Evolutionary conservation across 2,888 invertebrate species (phyloP).

Genomic region (Diplolepis rosae): DNA sequence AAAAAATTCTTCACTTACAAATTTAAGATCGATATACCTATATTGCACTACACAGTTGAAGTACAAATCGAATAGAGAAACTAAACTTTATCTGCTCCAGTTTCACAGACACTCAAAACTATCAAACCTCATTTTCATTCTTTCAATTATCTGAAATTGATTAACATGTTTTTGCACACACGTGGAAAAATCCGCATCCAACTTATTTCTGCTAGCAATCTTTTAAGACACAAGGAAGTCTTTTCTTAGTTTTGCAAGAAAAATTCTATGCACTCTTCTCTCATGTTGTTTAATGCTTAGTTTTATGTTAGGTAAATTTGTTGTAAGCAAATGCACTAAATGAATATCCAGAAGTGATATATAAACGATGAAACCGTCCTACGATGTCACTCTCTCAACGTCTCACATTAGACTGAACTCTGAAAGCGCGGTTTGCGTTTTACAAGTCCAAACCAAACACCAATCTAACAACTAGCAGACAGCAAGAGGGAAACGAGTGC

Average conservation of each 20-base stretch:
- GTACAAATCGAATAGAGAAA: not conserved
- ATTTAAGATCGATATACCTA: not conserved
- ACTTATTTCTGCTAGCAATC: not conserved
- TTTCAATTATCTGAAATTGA: not conserved
- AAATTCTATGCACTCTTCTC: not conserved
- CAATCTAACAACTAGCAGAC: conserved; percentile 1
- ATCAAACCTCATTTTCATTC: not conserved
- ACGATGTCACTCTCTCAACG: conserved; percentile 48
- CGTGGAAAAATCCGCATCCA: not conserved
- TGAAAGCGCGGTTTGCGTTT: conserved; percentile 7
- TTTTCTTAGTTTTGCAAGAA: not conserved
- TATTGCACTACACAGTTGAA: no score
- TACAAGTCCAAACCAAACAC: conserved; percentile 25
- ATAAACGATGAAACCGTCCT: conserved; percentile 16
- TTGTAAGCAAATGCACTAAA: no score
- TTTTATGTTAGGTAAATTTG: not conserved
- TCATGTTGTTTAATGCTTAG: not conserved
- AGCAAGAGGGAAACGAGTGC: not conserved
- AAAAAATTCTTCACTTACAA: not conserved
- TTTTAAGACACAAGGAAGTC: not conserved
- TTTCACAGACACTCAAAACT: not conserved
- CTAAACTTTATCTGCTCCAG: not conserved
- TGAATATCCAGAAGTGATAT: not conserved
- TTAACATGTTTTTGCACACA: not conserved
- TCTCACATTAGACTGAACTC: conserved; percentile 53